Conservation (phyloP, 2,888 invertebrate genomes). For the Drosophila peninsularis region DNA sequence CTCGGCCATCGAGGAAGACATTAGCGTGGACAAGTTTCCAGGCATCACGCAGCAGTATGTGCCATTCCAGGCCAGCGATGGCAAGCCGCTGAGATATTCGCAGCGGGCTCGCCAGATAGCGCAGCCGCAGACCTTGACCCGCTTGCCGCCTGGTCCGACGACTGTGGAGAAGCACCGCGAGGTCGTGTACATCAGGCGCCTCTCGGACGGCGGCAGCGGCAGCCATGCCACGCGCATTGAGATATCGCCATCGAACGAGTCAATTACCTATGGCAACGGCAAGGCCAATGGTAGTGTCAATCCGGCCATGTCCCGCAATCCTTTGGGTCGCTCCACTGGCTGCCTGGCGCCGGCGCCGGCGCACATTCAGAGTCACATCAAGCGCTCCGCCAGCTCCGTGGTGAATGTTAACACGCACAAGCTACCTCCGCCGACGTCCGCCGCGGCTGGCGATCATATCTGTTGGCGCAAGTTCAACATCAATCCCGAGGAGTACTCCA, state of each 20-base stretch:
- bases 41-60: conserved; percentile 82
- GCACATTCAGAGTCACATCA: conserved; percentile 57
- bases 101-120: conserved; percentile 71
- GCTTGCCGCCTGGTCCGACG: conserved; percentile 39
- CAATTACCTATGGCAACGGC: conserved; percentile 77
- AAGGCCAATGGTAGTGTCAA: conserved; percentile 44
- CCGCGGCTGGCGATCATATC: conserved; percentile 85
- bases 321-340: conserved; percentile 74
- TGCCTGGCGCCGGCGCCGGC: conserved; percentile 57
- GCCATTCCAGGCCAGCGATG: conserved; percentile 79
- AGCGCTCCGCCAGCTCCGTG: conserved; percentile 78
- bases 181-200: conserved; percentile 82
- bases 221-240: conserved; percentile 84
- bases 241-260: conserved; percentile 84
- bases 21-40: conserved; percentile 84
- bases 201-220: conserved; percentile 81
- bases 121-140: conserved; percentile 51
- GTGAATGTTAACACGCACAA: conserved; percentile 70
- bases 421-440: conserved; percentile 66
- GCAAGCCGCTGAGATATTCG: conserved; percentile 79
- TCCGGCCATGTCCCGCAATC: conserved; percentile 65
- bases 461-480: conserved; percentile 85
- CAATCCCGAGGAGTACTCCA: conserved; percentile 84
- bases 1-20: conserved; percentile 85
- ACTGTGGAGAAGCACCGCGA: conserved; percentile 81